A percentile compares a stretch with the other conserved stretches of the same genome.
These are phyloP conservation scores for Chamaea fasciata DNA, from an alignment of 2,113 vertebrate species.

Conservation along the genomic window DNA sequence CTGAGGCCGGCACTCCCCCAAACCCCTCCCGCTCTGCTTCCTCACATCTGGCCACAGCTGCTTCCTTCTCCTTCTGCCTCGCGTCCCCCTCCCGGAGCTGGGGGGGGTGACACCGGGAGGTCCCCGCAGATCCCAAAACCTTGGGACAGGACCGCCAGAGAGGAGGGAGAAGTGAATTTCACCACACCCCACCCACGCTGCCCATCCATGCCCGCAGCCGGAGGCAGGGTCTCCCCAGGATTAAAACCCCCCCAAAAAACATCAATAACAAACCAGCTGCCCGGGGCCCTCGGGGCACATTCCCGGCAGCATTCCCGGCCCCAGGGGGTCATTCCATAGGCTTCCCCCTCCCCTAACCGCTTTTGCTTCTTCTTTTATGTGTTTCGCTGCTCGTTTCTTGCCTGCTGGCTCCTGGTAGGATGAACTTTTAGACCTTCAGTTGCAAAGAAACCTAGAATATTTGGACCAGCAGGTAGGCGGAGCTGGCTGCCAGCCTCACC, in stretches of 20 bases:
- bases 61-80: background rate
- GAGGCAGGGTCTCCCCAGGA: background rate
- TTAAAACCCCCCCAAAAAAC: no score
- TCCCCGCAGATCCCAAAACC: background rate
- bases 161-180: background rate
- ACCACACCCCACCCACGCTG: background rate
- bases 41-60: background rate
- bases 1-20: background rate
- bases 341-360: constrained; percentile 75
- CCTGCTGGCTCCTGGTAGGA: constrained; percentile 84
- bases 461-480: constrained; percentile 96
- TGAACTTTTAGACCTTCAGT: constrained; percentile 98
- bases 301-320: background rate
- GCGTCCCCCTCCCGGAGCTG: background rate
- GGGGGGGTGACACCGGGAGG: background rate
- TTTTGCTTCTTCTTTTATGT: constrained; percentile 77
- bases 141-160: rapidly evolving
- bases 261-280: background rate
- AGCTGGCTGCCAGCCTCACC: constrained; percentile 64
- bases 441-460: constrained; percentile 98
- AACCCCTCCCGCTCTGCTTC: background rate
- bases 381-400: constrained; percentile 73
- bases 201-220: background rate
- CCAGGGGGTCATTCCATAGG: background rate
- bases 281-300: rapidly evolving